Percentiles rank a stretch among this genome's conserved stretches.
Evolutionary conservation across 1,140 invertebrate genomes (phyloP).

Genomic region (Diuraphis noxia): DNA sequence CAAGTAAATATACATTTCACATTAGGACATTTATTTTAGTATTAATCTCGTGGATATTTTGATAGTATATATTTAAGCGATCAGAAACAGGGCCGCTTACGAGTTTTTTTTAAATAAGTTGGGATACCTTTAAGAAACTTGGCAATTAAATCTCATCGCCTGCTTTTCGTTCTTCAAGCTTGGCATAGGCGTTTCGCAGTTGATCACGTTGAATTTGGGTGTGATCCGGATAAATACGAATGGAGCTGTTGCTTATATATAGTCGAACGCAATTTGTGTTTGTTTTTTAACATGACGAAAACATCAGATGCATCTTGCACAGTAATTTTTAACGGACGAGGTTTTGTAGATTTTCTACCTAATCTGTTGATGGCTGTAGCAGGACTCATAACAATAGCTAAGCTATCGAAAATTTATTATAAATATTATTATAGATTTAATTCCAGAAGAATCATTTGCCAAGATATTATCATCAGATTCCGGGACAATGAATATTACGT

Average conservation of each 20-base stretch:
- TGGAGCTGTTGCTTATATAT: not conserved
- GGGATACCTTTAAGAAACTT: not conserved
- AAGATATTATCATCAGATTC: too few species aligned
- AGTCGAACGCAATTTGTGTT: not conserved
- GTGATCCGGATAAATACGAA: not conserved
- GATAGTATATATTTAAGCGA: too few species aligned
- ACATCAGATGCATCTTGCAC: not conserved
- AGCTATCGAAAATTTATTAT: too few species aligned
- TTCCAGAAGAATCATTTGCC: too few species aligned
- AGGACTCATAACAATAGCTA: too few species aligned
- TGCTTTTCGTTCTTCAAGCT: not conserved
- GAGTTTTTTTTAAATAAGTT: too few species aligned
- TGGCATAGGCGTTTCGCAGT: not conserved
- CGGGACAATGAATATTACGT: too few species aligned
- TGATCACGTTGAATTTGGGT: not conserved
- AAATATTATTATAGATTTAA: too few species aligned
- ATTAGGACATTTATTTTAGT: too few species aligned
- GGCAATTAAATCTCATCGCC: not conserved
- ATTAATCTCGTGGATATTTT: too few species aligned
- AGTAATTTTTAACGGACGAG: not conserved
- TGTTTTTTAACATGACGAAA: not conserved
- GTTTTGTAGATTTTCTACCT: not conserved
- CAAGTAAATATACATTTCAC: too few species aligned
- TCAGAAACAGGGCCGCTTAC: too few species aligned
- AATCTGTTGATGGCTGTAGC: not conserved